phyloP scores from a whole-genome alignment of 2,797 vertebrate species.

The Paedocypris micromegethes region DNA sequence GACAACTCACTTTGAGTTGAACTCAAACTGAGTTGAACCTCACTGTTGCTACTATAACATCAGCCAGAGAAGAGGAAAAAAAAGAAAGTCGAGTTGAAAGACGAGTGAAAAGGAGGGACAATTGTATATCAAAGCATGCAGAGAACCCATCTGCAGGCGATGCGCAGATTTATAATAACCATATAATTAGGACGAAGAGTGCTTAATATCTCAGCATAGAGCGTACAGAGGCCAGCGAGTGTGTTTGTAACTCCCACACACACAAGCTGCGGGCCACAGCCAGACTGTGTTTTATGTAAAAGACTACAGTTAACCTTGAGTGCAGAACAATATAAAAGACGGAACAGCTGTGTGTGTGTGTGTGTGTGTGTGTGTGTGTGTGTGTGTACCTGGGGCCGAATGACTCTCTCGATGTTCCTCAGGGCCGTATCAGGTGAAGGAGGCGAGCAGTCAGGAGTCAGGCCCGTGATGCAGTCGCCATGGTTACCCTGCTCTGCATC shows the following conservation, averaged over 20 bases:
- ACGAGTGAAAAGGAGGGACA: constrained; percentile 31
- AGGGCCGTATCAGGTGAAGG: constrained; percentile 95
- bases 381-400: constrained; percentile 86
- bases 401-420: constrained; percentile 98
- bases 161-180: constrained; percentile 42
- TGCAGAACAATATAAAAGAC: constrained; percentile 52
- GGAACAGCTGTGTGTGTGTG: constrained; percentile 36
- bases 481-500: constrained; percentile 86
- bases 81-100: constrained; percentile 34
- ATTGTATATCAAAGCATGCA: constrained; percentile 26
- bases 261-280: constrained; percentile 27
- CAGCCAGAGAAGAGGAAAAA: background rate
- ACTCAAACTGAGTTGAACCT: background rate
- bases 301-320: constrained; percentile 38
- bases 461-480: constrained; percentile 87
- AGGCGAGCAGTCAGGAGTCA: constrained; percentile 96
- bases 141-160: constrained; percentile 39
- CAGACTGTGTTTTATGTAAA: constrained; percentile 33
- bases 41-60: background rate
- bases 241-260: constrained; percentile 36
- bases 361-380: constrained; percentile 32
- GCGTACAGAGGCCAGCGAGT: constrained; percentile 14
- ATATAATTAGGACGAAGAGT: constrained; percentile 24
- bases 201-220: constrained; percentile 10
- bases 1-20: no score